Evolutionary conservation across 2,113 vertebrate species (phyloP).

Genomic region (Trichechus manatus): DNA sequence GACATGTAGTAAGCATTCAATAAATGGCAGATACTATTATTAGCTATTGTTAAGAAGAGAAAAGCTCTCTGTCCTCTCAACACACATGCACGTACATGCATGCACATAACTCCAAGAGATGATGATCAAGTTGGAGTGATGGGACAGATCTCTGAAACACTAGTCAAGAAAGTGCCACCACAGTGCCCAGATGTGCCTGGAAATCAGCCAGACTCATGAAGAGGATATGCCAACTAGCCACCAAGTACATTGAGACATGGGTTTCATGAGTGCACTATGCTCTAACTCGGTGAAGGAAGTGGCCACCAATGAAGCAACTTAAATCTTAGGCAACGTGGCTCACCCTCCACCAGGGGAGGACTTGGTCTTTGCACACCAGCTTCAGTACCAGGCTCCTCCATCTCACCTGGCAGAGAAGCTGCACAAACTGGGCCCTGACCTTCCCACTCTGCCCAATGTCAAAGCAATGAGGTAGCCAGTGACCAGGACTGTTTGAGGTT

Average conservation of each 20-base stretch:
- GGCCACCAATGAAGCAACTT: constrained; percentile 43
- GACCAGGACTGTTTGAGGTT: neutral
- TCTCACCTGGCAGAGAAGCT: neutral
- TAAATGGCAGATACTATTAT: neutral
- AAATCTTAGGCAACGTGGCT: constrained; percentile 6
- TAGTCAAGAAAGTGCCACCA: neutral
- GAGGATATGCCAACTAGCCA: neutral
- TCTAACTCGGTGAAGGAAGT: neutral
- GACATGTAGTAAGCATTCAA: neutral
- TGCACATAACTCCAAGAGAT: neutral
- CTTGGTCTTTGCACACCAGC: neutral
- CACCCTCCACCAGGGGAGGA: neutral
- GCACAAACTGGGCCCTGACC: neutral
- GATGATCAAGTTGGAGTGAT: neutral
- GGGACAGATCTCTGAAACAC: neutral
- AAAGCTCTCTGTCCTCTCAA: neutral
- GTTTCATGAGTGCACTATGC: neutral
- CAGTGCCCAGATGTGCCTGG: neutral
- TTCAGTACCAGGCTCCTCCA: neutral
- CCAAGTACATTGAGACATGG: neutral
- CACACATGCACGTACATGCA: too few relatives aligned
- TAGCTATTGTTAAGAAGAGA: neutral
- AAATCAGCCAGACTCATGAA: neutral
- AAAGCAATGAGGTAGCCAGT: neutral
- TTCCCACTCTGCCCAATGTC: neutral